Percentiles rank a stretch among this genome's conserved stretches.
These are phyloP conservation scores for Diabrotica balteata DNA, from an alignment of 2,888 invertebrate species.

Conservation along the genomic window DNA sequence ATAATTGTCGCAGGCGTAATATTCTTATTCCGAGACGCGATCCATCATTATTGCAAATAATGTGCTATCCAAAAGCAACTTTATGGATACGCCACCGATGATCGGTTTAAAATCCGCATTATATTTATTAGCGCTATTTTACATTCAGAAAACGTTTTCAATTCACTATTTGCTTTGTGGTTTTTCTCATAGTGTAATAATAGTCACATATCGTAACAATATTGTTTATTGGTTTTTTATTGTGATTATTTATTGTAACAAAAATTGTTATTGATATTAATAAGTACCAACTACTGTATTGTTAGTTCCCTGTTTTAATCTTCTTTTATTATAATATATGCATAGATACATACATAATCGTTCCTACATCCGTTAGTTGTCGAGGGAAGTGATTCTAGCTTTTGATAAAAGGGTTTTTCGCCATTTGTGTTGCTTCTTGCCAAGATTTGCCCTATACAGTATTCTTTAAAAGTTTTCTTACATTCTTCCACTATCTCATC, in stretches of 20 bases:
- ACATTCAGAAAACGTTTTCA: conserved; percentile 32
- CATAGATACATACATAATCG: too few species aligned
- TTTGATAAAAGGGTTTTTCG: too few species aligned
- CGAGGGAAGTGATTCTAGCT: too few species aligned
- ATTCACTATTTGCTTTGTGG: conserved; percentile 12
- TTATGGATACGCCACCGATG: conserved; percentile 30
- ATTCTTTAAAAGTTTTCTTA: too few species aligned
- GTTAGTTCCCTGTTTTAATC: neutral
- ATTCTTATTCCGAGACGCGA: conserved; percentile 18
- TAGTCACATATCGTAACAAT: neutral
- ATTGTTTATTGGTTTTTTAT: neutral
- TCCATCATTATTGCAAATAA: conserved; percentile 36
- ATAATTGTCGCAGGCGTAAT: conserved; percentile 42
- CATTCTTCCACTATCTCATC: too few species aligned
- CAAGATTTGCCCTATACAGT: too few species aligned
- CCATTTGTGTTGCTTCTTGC: too few species aligned
- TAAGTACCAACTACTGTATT: too few species aligned
- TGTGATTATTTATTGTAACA: neutral
- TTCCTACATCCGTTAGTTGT: too few species aligned
- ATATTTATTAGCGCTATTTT: conserved; percentile 30
- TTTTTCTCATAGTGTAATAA: conserved; percentile 10
- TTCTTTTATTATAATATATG: neutral
- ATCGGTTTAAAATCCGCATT: conserved; percentile 22
- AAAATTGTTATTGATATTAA: neutral
- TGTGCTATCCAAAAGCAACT: conserved; percentile 39